These are phyloP conservation scores for Pogonocichla stellata DNA, from an alignment of 2,113 vertebrate species.

Conservation along the genomic window DNA sequence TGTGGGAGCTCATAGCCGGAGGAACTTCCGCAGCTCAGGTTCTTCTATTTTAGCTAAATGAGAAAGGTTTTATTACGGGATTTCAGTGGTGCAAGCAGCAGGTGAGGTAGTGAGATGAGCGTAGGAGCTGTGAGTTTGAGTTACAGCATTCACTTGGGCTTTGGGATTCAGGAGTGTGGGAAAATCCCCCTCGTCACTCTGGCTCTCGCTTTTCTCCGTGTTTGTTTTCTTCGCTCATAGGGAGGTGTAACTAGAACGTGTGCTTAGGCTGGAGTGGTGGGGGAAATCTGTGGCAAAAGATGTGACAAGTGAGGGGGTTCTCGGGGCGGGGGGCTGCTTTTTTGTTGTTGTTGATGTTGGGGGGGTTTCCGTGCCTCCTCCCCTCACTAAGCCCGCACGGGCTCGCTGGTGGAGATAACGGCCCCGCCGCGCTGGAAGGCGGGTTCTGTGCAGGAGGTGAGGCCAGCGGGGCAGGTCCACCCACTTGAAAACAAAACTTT, in stretches of 20 bases:
- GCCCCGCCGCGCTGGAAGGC: constrained; percentile 67
- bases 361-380: not conserved
- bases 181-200: not conserved
- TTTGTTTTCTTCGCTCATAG: not conserved
- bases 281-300: not conserved
- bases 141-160: accelerated
- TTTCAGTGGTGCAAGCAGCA: accelerated
- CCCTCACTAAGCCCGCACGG: not conserved
- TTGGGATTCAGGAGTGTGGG: not conserved
- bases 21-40: not conserved
- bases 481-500: constrained; percentile 79
- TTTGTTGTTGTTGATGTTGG: not conserved
- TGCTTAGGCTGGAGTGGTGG: not conserved
- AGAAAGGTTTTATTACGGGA: not conserved
- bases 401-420: constrained; percentile 6
- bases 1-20: not conserved
- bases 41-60: constrained; percentile 14
- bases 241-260: constrained; percentile 25
- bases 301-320: not conserved
- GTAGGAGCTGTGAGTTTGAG: not conserved
- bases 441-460: constrained; percentile 79
- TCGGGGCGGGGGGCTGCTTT: not conserved
- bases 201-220: not conserved
- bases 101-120: accelerated
- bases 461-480: constrained; percentile 66